These are phyloP conservation scores for Agrilus mali DNA, from an alignment of 2,888 invertebrate species.

Conservation along the genomic window DNA sequence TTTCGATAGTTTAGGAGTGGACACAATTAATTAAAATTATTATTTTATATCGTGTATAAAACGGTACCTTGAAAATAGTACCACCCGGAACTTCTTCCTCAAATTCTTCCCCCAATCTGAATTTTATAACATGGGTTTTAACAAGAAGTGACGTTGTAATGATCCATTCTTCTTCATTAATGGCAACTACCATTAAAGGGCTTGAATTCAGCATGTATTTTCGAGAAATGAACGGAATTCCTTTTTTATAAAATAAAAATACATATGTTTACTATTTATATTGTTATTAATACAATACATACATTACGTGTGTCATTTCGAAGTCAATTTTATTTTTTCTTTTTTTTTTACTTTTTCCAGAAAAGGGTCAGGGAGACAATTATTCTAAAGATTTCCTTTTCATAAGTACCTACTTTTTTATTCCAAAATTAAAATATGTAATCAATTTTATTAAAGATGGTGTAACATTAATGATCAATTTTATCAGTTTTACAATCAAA, in stretches of 20 bases:
- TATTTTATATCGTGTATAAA: not conserved
- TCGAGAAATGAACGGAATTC: conserved; percentile 50
- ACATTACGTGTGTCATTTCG: no score
- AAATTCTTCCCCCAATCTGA: conserved; percentile 49
- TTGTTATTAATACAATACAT: no score
- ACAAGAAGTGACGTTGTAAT: conserved; percentile 44
- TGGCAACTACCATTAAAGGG: conserved; percentile 44
- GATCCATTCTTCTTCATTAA: conserved; percentile 41
- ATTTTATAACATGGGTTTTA: conserved; percentile 40
- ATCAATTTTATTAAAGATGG: no score
- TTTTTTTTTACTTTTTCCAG: no score
- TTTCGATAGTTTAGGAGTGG: not conserved
- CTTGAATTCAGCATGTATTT: conserved; percentile 51
- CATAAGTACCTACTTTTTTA: no score
- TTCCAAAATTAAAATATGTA: no score
- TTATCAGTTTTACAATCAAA: no score
- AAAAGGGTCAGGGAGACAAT: no score
- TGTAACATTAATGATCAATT: no score
- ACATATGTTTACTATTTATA: no score
- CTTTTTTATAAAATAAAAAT: conserved; percentile 27
- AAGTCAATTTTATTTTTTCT: no score
- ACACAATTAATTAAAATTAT: conserved; percentile 4
- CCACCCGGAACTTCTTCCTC: conserved; percentile 51
- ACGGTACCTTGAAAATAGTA: conserved; percentile 32
- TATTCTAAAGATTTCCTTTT: no score